Base-by-base conservation (phyloP, 2,888 invertebrate genomes). In the Andrena chrysosceles region DNA sequence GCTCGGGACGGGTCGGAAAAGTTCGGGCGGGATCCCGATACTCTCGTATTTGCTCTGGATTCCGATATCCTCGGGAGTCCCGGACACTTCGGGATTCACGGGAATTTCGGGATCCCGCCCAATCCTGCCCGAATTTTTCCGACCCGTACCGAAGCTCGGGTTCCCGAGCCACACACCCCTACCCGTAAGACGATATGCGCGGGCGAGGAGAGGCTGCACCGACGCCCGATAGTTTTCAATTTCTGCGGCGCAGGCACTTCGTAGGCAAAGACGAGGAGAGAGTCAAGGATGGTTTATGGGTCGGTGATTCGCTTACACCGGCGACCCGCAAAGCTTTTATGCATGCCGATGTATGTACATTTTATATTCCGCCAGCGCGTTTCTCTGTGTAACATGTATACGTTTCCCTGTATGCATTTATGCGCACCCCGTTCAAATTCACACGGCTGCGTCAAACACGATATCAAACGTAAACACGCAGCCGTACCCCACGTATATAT, bases 211-310 rank as follows among this genome's bases (percentile, higher is more conserved):
- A 60, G 68, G 33, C 48, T 69, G 60, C 68, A 79, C 77, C 87
- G 79, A 78, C 71, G 84, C 81, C 56, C 75, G 85, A 84, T 87
- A 85, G 91, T 89, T 87, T 91, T 87, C 80, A 89, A 91, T 91
- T 91, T 89, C 91, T 87, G 85, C 89, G 80, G 75, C 79, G 87
- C 85, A 85, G 86, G 87, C 84, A 79, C 87, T 88, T 89, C 77
- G 89, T 82, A 73, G 82, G 84, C 87, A 83, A 77, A 81, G 77
- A 48, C 71, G 81, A 83, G 86, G 81, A 81, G 78, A 75, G 83
- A 87, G 82, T 79, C 86, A 79, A 77, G 81, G 83, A 88, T 84
- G 79, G 82, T 84, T 89, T 83, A 86, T 86, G 83, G 84, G 77
- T 82, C 85, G 81, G 68, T 80, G 81, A 81, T 85, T 88, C 78